Evolutionary conservation across 2,113 vertebrate species (phyloP), one percentile per base, ranked within the genome.

Genomic region (Neodontobutis hainanensis): DNA sequence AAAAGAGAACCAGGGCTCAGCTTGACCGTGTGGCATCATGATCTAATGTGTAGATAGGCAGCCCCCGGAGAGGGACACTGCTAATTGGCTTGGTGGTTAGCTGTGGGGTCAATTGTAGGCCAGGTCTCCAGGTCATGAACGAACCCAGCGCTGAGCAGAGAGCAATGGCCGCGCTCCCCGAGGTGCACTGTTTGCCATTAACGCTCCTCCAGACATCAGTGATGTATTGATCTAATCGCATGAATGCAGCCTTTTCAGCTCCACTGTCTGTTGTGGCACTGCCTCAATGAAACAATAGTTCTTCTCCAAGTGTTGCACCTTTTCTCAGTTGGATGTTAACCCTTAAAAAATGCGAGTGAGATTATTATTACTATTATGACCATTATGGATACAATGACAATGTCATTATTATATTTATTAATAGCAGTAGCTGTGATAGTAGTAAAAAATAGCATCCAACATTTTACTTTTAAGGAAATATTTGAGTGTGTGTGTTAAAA

Each of bases 61-160:
- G 58, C 19, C 69, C 62, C 67, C 16, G 11, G 67, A 81, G 78
- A 72, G 60, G 71, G 48, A 16, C 62, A 0, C 27, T 66, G 61
- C 67, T 90, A 89, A 89, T 86, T 89, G 83, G 81, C 62, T 52
- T 81, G 73, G 74, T 78, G 80, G 83, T 87, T 87, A 68, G 62
- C 63, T n/a, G 16, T 40, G 42, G 75, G 88, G 77, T 88, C 79
- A 84, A 61, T 68, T 61, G 75, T 73, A 56, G 75, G 73, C 62
- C 63, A 65, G 51, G 52, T 69, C 76, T 65, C 14, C 36, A 61
- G 76, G 81, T 80, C 76, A 81, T 48, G 60, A 68, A 44, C 61
- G 70, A 69, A 46, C 45, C 59, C 16, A 19, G 40, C 40, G 49
- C 63, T 62, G 68, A 75, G 48, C 57, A 27, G 40, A 69, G 65